Evolutionary conservation across 2,888 invertebrate genomes (phyloP).

Genomic region (Apotomis turbidana): DNA sequence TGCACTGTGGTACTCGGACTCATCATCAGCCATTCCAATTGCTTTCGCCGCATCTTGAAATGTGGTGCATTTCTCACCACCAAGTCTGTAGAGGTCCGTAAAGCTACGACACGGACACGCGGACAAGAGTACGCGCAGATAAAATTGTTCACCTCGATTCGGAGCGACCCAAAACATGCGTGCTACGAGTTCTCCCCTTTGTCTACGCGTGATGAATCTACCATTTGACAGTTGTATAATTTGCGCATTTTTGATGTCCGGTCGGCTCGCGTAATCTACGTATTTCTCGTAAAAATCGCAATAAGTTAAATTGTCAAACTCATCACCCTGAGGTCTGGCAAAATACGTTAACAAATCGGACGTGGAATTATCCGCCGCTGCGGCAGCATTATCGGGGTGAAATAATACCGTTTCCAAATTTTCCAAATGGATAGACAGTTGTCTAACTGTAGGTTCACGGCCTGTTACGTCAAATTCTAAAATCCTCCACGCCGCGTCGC

Average conservation of each 20-base stretch:
- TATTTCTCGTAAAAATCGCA: neutral
- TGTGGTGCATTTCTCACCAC: no score
- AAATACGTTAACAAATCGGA: neutral
- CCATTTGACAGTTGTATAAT: conserved; percentile 1
- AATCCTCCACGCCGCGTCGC: conserved; percentile 35
- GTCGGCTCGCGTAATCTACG: neutral
- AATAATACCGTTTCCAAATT: neutral
- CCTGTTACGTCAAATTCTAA: neutral
- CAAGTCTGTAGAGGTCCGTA: no score
- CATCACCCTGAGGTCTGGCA: neutral
- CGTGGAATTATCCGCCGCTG: neutral
- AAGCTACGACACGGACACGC: no score
- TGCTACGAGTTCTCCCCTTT: conserved; percentile 25
- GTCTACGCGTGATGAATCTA: neutral
- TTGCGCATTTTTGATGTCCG: neutral
- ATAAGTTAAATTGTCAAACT: neutral
- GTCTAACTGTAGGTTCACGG: neutral
- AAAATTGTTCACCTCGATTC: conserved; percentile 42
- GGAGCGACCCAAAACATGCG: conserved; percentile 41
- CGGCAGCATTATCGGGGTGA: neutral
- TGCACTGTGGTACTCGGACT: conserved; percentile 34
- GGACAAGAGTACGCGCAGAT: conserved; percentile 33
- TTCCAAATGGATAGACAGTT: neutral
- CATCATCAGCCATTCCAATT: conserved; percentile 41
- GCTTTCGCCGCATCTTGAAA: no score